Base-by-base conservation (phyloP, 2,888 invertebrate genomes). In the Acronicta psi region DNA sequence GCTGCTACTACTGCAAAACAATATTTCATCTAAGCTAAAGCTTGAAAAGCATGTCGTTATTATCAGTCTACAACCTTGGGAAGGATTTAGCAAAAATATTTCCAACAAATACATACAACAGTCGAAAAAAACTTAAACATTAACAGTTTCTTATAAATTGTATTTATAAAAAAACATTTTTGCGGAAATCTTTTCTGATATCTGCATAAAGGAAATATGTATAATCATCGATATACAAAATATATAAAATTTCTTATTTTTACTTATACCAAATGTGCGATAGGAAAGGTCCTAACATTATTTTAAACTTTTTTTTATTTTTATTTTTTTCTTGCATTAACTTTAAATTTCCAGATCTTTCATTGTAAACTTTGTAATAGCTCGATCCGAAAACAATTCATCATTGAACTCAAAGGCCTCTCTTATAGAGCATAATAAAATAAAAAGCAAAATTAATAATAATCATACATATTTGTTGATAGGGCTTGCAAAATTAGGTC, bases 391-490 rank as follows among this genome's bases (percentile, higher is more conserved):
- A 69, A 69, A 74, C 64, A 67, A 73, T 82, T 53, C 73, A 74
- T 77, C 60, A 72, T 77, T 61, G 74, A 78, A 79, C 62, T 73
- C 72, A 80, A 80, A 75, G 79, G 78, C 75, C 72, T 77, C 82
- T 85, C 85, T 81, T 82, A 66, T 10, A 84, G 84, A 83, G 82
- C 74, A 77, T 67, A 74, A 81, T 76, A 81, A 80, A 79, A 76
- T 81, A 80, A 79, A 79, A 84, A 80, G 83, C 79, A 79, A 79
- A 68, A 84, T 81, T 82, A 85, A 87, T 83, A 82, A 83, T 84
- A 85, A 86, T 82, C 77, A 87, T 87, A 91, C 83, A 88, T 89
- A 89, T 85, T 83, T 82, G 81, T 83, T 85, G 82, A 88, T 87
- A 34, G 34, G 34, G 34, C 34, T 34, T 34, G 34, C 34, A 34